Evolutionary conservation across 2,888 invertebrate genomes (phyloP).

Genomic region (Choristoneura rosaceana): DNA sequence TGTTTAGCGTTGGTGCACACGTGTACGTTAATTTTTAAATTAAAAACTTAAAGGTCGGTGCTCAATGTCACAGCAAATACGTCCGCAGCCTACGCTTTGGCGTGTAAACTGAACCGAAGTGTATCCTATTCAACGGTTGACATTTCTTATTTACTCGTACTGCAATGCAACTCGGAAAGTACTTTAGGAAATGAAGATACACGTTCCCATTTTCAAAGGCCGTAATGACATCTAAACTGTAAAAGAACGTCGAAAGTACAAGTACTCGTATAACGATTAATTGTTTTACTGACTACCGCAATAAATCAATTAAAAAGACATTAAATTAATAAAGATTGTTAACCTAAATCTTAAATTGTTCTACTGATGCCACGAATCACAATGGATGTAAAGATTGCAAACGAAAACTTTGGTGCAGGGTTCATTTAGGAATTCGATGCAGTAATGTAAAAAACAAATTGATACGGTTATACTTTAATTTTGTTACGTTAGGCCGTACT

Average conservation of each 20-base stretch:
- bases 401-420: not conserved
- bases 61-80: conserved; percentile 52
- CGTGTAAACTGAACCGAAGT: conserved; percentile 61
- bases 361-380: not conserved
- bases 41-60: conserved; percentile 56
- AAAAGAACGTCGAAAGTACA: not conserved
- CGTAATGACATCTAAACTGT: conserved; percentile 21
- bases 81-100: conserved; percentile 62
- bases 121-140: conserved; percentile 45
- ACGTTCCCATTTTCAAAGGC: conserved; percentile 25
- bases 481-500: conserved; percentile 11
- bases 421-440: conserved; percentile 21
- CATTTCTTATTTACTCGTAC: conserved; percentile 24
- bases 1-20: conserved; percentile 33
- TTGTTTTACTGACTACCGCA: conserved; percentile 24
- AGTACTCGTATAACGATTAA: conserved; percentile 7
- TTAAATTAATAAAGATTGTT: conserved; percentile 31
- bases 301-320: conserved; percentile 35
- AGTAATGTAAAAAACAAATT: conserved; percentile 25
- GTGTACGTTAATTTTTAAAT: conserved; percentile 48
- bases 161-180: conserved; percentile 13
- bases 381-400: conserved; percentile 9
- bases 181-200: conserved; percentile 31
- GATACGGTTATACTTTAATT: not conserved
- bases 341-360: conserved; percentile 38